These are phyloP conservation scores for Huso huso DNA, from an alignment of 2,797 vertebrate genomes.

Conservation along the genomic window DNA sequence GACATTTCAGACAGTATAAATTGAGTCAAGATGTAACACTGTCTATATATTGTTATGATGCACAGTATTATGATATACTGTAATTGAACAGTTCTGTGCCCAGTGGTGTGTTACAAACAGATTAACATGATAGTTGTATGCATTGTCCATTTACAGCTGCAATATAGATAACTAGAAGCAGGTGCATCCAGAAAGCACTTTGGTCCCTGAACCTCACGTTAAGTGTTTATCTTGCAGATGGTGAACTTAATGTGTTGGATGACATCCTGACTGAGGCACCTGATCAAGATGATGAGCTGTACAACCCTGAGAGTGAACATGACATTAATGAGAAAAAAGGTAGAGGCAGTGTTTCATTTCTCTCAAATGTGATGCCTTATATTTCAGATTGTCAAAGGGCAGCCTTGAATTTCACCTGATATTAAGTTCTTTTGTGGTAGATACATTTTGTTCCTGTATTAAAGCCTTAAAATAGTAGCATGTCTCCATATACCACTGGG, in stretches of 20 bases:
- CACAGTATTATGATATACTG: too few relatives aligned
- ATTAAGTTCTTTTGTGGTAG: background rate
- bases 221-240: conserved; percentile 59
- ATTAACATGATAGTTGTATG: background rate
- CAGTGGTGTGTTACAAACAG: too few relatives aligned
- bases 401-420: background rate
- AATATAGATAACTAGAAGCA: background rate
- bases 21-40: too few relatives aligned
- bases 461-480: too few relatives aligned
- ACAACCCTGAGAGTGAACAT: conserved; percentile 90
- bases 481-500: too few relatives aligned
- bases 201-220: background rate
- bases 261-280: conserved; percentile 95
- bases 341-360: conserved; percentile 27
- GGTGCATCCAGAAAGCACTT: conserved; percentile 2
- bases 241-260: conserved; percentile 90
- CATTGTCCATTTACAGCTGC: background rate
- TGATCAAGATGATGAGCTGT: conserved; percentile 93
- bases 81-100: too few relatives aligned
- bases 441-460: too few relatives aligned
- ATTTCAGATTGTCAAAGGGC: background rate
- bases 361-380: background rate
- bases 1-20: too few relatives aligned
- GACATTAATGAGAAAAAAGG: conserved; percentile 88
- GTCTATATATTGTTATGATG: too few relatives aligned